Percentiles rank a stretch among this genome's conserved stretches.
Conservation (phyloP, 2,113 vertebrate species). For the Hippoglossus stenolepis region DNA sequence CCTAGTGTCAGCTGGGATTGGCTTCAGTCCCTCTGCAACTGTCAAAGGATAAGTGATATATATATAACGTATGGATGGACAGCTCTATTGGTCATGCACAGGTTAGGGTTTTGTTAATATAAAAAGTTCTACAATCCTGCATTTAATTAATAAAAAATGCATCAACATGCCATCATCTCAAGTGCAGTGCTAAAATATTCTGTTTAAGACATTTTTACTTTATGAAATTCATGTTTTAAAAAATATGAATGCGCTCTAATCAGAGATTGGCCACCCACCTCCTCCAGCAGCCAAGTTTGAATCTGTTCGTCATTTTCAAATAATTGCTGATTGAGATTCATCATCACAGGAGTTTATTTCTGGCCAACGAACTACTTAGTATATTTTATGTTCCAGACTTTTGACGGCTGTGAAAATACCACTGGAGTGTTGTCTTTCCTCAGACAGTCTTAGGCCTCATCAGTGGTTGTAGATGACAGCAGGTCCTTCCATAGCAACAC, state of each 20-base stretch:
- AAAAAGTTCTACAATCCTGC: no score
- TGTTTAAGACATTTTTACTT: neutral
- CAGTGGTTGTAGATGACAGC: neutral
- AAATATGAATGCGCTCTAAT: neutral
- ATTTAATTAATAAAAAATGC: neutral
- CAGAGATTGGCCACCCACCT: neutral
- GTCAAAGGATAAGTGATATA: no score
- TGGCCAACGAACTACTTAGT: neutral
- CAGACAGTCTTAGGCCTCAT: neutral
- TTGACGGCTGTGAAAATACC: neutral
- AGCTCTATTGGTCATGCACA: no score
- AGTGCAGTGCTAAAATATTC: neutral
- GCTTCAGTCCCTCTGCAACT: no score
- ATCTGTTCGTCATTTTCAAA: neutral
- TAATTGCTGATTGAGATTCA: neutral
- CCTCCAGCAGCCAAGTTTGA: neutral
- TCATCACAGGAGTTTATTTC: slow-evolving; percentile 3
- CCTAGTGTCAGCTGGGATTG: no score
- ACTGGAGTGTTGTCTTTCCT: neutral
- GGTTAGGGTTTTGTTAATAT: no score
- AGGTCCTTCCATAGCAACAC: neutral
- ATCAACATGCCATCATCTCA: no score
- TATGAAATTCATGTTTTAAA: neutral
- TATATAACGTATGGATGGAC: no score
- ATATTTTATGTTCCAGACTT: neutral